Evolutionary conservation across 2,113 vertebrate genomes (phyloP).

Genomic region (Erythrolamprus reginae): DNA sequence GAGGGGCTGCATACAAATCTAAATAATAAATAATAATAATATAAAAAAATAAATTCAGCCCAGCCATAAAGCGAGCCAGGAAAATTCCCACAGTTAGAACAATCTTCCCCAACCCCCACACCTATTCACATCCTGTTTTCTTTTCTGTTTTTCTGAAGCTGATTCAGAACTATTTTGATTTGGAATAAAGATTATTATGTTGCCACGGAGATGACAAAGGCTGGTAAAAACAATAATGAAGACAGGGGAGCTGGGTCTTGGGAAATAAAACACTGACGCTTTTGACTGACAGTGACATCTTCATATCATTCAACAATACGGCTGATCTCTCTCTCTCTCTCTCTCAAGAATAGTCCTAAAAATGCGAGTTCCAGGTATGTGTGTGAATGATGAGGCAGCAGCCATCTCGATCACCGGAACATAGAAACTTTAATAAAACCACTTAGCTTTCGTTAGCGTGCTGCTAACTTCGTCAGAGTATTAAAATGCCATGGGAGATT

Average conservation of each 20-base stretch:
- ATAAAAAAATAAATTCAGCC: neutral
- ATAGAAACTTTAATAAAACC: too few relatives aligned
- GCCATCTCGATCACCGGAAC: too few relatives aligned
- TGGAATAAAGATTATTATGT: neutral
- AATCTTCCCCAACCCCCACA: neutral
- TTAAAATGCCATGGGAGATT: too few relatives aligned
- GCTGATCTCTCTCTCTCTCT: too few relatives aligned
- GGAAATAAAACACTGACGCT: neutral
- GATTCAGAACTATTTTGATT: neutral
- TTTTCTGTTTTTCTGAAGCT: neutral
- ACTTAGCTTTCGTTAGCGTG: too few relatives aligned
- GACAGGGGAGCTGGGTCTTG: neutral
- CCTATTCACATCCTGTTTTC: neutral
- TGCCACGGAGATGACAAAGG: neutral
- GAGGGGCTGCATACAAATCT: too few relatives aligned
- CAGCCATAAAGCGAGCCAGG: neutral
- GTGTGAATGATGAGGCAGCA: too few relatives aligned
- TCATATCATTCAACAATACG: neutral
- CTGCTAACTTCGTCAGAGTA: too few relatives aligned
- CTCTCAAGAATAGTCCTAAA: too few relatives aligned
- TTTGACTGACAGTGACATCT: neutral
- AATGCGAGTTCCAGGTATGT: too few relatives aligned
- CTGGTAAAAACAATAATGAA: neutral
- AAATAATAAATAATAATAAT: too few relatives aligned
- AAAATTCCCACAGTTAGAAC: slow-evolving; percentile 21